Conservation (phyloP, 92 coral and sea anemone species). For the Heliopora coerulea region DNA sequence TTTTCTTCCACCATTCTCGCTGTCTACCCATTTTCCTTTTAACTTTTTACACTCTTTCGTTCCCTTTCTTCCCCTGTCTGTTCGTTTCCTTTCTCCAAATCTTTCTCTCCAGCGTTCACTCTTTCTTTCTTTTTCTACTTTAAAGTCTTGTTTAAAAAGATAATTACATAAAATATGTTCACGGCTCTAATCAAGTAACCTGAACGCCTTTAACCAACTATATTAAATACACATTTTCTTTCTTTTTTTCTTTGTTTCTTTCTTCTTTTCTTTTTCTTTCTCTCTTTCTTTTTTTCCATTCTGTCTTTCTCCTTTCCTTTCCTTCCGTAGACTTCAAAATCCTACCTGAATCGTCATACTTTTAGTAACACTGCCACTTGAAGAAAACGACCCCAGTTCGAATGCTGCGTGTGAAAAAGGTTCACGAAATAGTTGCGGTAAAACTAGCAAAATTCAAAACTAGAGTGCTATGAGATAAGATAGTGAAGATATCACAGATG, state of each 20-base stretch:
- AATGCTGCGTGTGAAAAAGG: conserved; percentile 9
- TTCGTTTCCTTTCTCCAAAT: neutral
- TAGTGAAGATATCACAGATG: too few relatives aligned
- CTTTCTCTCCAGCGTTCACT: neutral
- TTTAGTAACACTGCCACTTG: conserved; percentile 14
- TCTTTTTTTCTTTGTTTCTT: too few relatives aligned
- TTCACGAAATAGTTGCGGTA: too few relatives aligned
- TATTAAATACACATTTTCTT: too few relatives aligned
- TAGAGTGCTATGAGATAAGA: too few relatives aligned
- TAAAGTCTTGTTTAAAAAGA: neutral
- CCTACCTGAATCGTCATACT: conserved; percentile 15
- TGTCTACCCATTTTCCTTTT: neutral
- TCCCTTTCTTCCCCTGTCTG: neutral
- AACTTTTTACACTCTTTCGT: neutral
- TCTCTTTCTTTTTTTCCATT: neutral
- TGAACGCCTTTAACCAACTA: too few relatives aligned
- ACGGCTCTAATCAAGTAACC: too few relatives aligned
- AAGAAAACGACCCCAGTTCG: conserved; percentile 12
- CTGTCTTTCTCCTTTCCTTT: neutral
- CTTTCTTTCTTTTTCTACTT: neutral
- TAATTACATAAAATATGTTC: too few relatives aligned
- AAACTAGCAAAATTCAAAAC: too few relatives aligned
- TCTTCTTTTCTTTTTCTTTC: neutral
- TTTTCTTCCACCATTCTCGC: neutral
- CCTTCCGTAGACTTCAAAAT: neutral